Base-by-base conservation (phyloP, 2,888 invertebrate species). In the Biston betularia region DNA sequence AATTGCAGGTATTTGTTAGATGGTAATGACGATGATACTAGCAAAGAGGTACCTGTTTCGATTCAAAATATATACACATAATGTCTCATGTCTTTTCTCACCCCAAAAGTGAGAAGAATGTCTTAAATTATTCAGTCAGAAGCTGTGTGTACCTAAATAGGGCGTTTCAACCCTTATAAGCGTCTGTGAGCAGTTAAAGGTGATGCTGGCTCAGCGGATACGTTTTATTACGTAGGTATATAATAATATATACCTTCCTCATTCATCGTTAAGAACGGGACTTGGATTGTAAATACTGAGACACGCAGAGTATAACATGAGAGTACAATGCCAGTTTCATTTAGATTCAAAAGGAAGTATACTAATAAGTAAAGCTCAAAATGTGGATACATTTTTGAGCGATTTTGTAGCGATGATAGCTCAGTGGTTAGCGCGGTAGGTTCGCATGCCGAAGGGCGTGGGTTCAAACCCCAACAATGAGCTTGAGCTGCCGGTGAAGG, bases 201-300 rank as follows among this genome's bases (percentile, higher is more conserved):
- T 84, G 83, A 88, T 85, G 86, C 79, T 73, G 74, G 82, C 84
- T 88, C 85, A 85, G 80, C 80, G 86, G 90, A 89, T 89, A 88
- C 88, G 88, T 89, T 89, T 89, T 88, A 90, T 90, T 89, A 87
- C 87, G 78, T 89, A 88, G 24, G 24, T 85, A 85, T 38, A 38
- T 38, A 6, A 2, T 24, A 2, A 24, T 24, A 24, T n/a, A n/a
- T n/a, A n/a, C n/a, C n/a, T n/a, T n/a, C n/a, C 86, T 88, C 85
- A 88, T 87, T 86, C 87, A 83, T 80, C 59, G 35, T 42, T 66
- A 54, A 61, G 45, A 58, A 53, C 62, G 40, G 50, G 56, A 15
- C 58, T 54, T 53, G 55, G 46, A 15, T 44, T 38, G 6, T 9
- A 9, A 38, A 38, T 9, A 38, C 6, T 58, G 56, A 49, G 56